Evolutionary conservation across 2,797 vertebrate genomes (phyloP).

Genomic region (Arrhamphus sclerolepis): DNA sequence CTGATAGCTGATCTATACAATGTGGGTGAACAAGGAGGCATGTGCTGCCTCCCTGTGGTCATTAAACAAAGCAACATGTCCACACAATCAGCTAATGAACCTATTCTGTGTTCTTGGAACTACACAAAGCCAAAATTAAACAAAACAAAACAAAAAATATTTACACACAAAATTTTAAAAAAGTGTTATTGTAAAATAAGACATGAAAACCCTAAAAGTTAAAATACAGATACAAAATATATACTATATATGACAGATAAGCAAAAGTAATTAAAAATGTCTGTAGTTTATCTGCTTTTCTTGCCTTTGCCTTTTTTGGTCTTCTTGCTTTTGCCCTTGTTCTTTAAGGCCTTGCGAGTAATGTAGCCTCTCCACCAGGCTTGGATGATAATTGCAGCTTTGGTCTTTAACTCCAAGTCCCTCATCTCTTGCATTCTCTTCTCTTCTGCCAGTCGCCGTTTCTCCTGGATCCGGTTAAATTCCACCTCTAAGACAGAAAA

Average conservation of each 20-base stretch:
- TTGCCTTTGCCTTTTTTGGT: conserved; percentile 79
- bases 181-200: no score
- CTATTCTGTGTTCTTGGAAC: neutral
- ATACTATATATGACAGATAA: neutral
- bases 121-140: no score
- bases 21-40: neutral
- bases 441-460: conserved; percentile 64
- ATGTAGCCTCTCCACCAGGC: conserved; percentile 88
- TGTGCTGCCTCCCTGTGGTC: neutral
- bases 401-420: conserved; percentile 74
- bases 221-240: neutral
- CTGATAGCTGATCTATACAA: no score
- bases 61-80: neutral
- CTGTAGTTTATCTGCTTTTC: conserved; percentile 69
- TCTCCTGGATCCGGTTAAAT: conserved; percentile 82
- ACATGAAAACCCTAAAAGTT: no score
- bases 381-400: conserved; percentile 83
- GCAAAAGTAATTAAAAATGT: neutral
- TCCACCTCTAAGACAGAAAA: conserved; percentile 75
- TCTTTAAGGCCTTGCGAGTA: conserved; percentile 79
- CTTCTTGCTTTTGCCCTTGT: conserved; percentile 76
- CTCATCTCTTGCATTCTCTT: conserved; percentile 70
- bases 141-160: no score
- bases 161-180: no score
- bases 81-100: neutral